Base-by-base conservation (phyloP, 2,888 invertebrate species). In the Hylaea fasciaria region DNA sequence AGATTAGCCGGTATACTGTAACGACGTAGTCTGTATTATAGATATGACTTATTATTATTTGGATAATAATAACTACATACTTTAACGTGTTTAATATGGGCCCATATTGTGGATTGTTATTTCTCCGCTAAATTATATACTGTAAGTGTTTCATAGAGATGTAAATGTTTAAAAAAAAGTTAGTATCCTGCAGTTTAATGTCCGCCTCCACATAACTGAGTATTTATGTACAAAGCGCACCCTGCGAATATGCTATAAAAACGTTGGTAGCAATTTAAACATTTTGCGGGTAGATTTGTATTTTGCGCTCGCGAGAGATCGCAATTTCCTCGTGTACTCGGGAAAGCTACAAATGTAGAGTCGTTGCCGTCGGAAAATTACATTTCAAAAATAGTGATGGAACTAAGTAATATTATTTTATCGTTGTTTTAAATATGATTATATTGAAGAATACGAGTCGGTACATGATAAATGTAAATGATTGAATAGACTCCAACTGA, bases 261-360 rank as follows among this genome's bases (percentile, higher is more conserved):
- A 86, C 74, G 75, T 77, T 78, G 78, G 80, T 74, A 77, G 83
- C 86, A 91, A 87, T 91, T 91, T 89, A 86, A 89, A 83, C 87
- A 82, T 80, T 84, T 82, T 83, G 85, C 79, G 81, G 75, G 83
- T 78, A 85, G 88, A 89, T 90, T 87, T 84, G 83, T 83, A 85
- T 86, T 88, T 85, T 80, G 83, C 86, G 77, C 85, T 77, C 73
- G 68, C 73, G 72, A 80, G 82, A 86, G 88, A 89, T 89, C 91
- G 91, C 91, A 90, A 91, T 91, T 92, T 89, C 86, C 89, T 86
- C 78, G 86, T 84, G 85, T 85, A 87, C 90, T 90, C 82, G 86
- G 88, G 81, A 91, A 91, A 85, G 91, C 92, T 91, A 91, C 91
- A 91, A 92, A 91, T 91, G 91, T 90, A 86, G 84, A 86, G 81